Conservation (phyloP, 2,797 vertebrate species). For the Rhyacichthys aspro region DNA sequence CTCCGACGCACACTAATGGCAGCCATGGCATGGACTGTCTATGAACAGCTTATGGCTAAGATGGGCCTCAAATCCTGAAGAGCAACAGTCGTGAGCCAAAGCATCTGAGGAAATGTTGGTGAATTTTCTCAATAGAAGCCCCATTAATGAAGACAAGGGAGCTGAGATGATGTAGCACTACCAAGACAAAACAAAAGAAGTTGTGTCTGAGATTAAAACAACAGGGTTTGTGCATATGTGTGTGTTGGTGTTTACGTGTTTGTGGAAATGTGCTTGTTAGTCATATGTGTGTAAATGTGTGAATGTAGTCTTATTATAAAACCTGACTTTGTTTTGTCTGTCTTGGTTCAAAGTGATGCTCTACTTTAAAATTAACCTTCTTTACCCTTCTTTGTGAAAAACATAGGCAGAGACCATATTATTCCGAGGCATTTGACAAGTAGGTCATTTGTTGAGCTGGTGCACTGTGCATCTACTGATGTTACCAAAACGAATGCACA, state of each 20-base stretch:
- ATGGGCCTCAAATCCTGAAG: slow-evolving; percentile 96
- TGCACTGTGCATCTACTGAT: slow-evolving; percentile 1
- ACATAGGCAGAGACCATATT: background rate
- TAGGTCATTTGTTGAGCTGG: background rate
- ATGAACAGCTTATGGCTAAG: slow-evolving; percentile 95
- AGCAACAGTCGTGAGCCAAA: background rate
- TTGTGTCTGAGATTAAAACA: slow-evolving; percentile 7
- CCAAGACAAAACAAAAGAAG: slow-evolving; percentile 19
- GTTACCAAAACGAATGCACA: slow-evolving; percentile 27
- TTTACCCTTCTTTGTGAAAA: slow-evolving; percentile 15
- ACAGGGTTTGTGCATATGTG: background rate
- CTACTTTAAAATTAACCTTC: slow-evolving; percentile 51
- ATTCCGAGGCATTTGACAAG: slow-evolving; percentile 6
- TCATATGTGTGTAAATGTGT: slow-evolving; percentile 13
- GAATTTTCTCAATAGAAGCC: slow-evolving; percentile 13
- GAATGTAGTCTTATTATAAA: slow-evolving; percentile 21
- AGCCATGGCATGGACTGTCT: slow-evolving; percentile 98
- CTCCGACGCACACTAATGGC: slow-evolving; percentile 95
- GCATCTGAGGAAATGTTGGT: background rate
- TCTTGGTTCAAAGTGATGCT: slow-evolving; percentile 44
- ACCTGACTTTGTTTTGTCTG: slow-evolving; percentile 33
- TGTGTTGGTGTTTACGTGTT: slow-evolving; percentile 28
- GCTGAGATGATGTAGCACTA: slow-evolving; percentile 8
- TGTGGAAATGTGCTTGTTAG: slow-evolving; percentile 35
- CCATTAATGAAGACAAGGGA: background rate